Evolutionary conservation across 2,113 vertebrate species (phyloP), one percentile per base, ranked within the genome.

Genomic region (Clarias gariepinus): DNA sequence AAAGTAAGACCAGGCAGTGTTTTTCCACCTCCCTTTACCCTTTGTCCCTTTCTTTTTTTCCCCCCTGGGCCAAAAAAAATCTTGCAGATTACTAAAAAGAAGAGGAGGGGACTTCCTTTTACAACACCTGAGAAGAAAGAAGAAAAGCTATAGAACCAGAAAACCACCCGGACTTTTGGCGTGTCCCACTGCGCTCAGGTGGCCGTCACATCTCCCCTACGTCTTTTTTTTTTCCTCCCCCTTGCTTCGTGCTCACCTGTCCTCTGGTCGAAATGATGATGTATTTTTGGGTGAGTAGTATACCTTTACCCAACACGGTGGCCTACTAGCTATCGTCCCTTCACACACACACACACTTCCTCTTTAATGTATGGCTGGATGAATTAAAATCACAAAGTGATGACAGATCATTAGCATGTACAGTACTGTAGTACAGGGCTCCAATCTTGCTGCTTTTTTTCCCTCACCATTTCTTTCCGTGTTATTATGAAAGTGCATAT

Each of bases 251-350:
- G 83, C 87, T 91, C 83, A 90, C 84, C 87, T 90, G 82, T 84
- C 86, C 83, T 28, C 84, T 86, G 88, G 90, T 83, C 89, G 88
- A 92, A 90, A 92, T 92, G 91, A 92, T 92, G 92, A 92, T 92
- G 92, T 92, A 92, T 89, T 92, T 92, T 90, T 92, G 92, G 92
- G 92, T 92, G 88, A 91, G 92, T 92, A 92, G 82, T 68, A 36
- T 52, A 61, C 69, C 30, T 78, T 58, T 81, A 3, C 68, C 52
- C 28, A 30, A 85, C 85, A 82, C 25, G 18, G 82, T 81, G 87
- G 77, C 84, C 89, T 90, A 80, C 53, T 74, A 63, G 53, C 81
- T 81, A 30, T 81, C 21, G 5, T 81, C 77, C 66, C 47, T 69
- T 81, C 53, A 23, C 36, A 6, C 85, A 78, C 53, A 78, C 53